A percentile compares a stretch with the other conserved stretches of the same genome.
Conservation (phyloP, 1,140 invertebrate genomes). For the Cydia fagiglandana region DNA sequence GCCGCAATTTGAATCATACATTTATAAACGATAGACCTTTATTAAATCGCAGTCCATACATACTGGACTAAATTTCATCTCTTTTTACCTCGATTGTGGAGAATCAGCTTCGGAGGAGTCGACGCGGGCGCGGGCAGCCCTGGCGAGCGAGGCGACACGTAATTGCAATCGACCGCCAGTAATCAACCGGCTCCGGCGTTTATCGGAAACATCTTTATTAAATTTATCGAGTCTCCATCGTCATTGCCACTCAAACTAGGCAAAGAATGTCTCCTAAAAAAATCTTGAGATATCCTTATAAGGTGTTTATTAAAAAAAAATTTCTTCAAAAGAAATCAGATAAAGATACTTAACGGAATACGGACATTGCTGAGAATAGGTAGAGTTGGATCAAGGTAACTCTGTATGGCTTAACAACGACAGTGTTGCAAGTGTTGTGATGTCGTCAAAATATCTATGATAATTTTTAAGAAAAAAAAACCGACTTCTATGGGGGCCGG, state of each 20-base stretch:
- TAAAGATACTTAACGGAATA: neutral
- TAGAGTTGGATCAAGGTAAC: no score
- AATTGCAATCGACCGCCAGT: conserved; percentile 22
- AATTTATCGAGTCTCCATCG: conserved; percentile 19
- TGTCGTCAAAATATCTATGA: no score
- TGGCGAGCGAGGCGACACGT: conserved; percentile 21
- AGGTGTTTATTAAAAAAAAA: neutral
- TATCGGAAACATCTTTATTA: conserved; percentile 32
- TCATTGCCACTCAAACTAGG: conserved; percentile 7
- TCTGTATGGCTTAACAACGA: no score
- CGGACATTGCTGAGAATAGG: no score
- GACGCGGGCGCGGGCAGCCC: neutral
- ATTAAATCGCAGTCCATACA: neutral
- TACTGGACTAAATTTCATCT: neutral
- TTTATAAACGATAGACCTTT: no score
- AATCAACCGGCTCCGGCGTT: conserved; percentile 25
- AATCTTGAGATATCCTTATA: neutral
- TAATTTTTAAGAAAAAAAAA: no score
- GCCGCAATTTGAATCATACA: no score
- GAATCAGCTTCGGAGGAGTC: neutral
- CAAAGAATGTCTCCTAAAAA: conserved; percentile 16
- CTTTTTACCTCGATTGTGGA: neutral
- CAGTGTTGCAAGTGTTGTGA: no score
- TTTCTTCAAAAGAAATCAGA: neutral
- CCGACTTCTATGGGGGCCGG: no score